These are phyloP conservation scores for Latrodectus geometricus DNA, from an alignment of 1,140 invertebrate species.

Conservation along the genomic window DNA sequence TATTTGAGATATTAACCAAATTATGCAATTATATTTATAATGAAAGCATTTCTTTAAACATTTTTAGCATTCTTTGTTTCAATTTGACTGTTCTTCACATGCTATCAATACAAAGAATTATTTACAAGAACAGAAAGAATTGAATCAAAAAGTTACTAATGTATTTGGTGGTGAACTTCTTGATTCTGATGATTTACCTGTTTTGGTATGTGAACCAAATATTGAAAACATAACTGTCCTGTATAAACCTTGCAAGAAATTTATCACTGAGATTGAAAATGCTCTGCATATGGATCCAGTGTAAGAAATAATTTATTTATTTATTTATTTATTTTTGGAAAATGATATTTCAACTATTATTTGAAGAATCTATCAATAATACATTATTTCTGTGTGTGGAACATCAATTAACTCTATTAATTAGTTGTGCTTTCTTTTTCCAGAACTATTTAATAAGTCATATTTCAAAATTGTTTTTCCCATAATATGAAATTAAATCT, in stretches of 20 bases:
- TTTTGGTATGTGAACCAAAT: constrained; percentile 78
- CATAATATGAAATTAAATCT: too few species aligned
- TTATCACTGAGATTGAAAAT: constrained; percentile 82
- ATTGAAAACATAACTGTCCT: constrained; percentile 82
- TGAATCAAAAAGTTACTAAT: neutral
- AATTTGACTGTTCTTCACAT: constrained; percentile 84
- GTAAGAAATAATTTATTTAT: constrained; percentile 68
- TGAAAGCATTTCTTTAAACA: too few species aligned
- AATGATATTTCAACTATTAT: too few species aligned
- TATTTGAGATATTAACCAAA: too few species aligned
- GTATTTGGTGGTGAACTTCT: constrained; percentile 29
- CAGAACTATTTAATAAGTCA: too few species aligned
- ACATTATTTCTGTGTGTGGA: too few species aligned
- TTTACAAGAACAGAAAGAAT: constrained; percentile 73
- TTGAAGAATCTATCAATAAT: too few species aligned
- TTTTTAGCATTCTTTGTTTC: constrained; percentile 74
- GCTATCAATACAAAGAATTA: constrained; percentile 78
- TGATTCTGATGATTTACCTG: constrained; percentile 63
- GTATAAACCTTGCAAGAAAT: constrained; percentile 80
- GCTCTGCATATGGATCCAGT: constrained; percentile 75
- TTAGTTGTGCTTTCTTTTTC: too few species aligned
- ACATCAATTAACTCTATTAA: too few species aligned
- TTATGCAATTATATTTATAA: too few species aligned
- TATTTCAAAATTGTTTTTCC: too few species aligned
- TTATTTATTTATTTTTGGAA: too few species aligned